A percentile compares a stretch with the other conserved stretches of the same genome.
phyloP scores from a whole-genome alignment of 2,113 vertebrate species.

The Illadopsis cleaveri region DNA sequence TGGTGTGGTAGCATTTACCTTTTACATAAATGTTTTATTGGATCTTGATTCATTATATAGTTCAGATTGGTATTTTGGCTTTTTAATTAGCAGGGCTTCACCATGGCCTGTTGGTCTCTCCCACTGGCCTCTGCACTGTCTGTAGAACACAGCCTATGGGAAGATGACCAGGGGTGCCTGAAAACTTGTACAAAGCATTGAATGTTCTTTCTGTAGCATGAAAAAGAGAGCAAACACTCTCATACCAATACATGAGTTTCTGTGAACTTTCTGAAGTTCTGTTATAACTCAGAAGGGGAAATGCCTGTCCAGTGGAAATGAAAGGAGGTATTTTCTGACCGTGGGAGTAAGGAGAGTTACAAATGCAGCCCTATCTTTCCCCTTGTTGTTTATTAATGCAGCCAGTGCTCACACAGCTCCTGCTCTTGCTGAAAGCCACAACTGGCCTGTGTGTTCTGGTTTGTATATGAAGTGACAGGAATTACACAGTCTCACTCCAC shows the following conservation, averaged over 20 bases:
- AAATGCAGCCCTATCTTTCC: not conserved
- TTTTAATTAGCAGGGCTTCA: not conserved
- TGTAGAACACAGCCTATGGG: not conserved
- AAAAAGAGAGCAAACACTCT: not conserved
- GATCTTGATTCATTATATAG: not conserved
- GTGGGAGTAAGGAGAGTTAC: not conserved
- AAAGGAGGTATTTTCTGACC: not conserved
- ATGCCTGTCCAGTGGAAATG: not conserved
- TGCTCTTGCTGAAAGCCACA: not conserved
- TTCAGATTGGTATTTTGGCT: not conserved
- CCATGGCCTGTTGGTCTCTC: not conserved
- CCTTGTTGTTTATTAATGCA: not conserved
- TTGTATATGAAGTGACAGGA: not conserved
- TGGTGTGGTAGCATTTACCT: not conserved
- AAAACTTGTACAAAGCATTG: not conserved
- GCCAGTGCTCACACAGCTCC: not conserved
- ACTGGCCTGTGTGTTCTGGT: not conserved
- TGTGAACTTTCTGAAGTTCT: not conserved
- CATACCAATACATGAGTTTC: not conserved
- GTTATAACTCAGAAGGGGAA: not conserved
- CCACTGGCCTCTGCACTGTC: not conserved
- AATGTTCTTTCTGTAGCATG: not conserved
- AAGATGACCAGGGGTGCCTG: not conserved
- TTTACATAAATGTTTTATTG: not conserved
- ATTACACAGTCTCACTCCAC: not conserved